These are phyloP conservation scores for Drosophila carrolli DNA, from an alignment of 1,140 invertebrate genomes.

Conservation along the genomic window DNA sequence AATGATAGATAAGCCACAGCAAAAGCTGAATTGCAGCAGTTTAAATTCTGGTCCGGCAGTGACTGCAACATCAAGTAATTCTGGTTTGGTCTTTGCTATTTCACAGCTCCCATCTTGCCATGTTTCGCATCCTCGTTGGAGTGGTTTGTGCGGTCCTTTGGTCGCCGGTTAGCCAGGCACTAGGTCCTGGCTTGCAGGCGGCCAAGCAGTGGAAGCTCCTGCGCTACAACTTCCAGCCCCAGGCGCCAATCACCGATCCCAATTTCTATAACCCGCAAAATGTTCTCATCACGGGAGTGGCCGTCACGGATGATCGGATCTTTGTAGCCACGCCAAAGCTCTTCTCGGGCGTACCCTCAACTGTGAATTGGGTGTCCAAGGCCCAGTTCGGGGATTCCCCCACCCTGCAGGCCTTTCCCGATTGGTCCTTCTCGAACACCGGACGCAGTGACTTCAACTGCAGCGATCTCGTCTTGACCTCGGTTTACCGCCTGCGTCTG, in stretches of 20 bases:
- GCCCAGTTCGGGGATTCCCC: slow-evolving; percentile 88
- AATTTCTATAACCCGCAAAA: slow-evolving; percentile 89
- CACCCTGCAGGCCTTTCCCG: slow-evolving; percentile 90
- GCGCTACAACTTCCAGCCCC: slow-evolving; percentile 88
- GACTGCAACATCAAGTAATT: slow-evolving; percentile 25
- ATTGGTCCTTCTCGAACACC: slow-evolving; percentile 91
- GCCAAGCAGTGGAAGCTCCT: slow-evolving; percentile 90
- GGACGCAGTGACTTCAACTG: slow-evolving; percentile 89
- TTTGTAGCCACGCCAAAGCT: slow-evolving; percentile 90
- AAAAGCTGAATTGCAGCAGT: slow-evolving; percentile 12
- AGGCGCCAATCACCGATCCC: slow-evolving; percentile 84
- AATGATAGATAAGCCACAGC: slow-evolving; percentile 33
- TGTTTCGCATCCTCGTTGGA: slow-evolving; percentile 42
- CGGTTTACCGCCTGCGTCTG: slow-evolving; percentile 90
- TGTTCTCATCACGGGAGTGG: slow-evolving; percentile 90
- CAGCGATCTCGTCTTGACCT: slow-evolving; percentile 89
- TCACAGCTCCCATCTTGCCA: slow-evolving; percentile 35
- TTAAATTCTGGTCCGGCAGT: slow-evolving; percentile 3
- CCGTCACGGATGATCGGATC: slow-evolving; percentile 89
- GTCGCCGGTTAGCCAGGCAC: slow-evolving; percentile 20
- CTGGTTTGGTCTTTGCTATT: background rate
- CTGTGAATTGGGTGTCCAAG: slow-evolving; percentile 88
- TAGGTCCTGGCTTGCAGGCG: slow-evolving; percentile 86
- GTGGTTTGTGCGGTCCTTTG: slow-evolving; percentile 36
- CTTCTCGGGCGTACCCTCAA: slow-evolving; percentile 89